A percentile compares a stretch with the other conserved stretches of the same genome.
Evolutionary conservation across 2,888 invertebrate genomes (phyloP).

Genomic region (Parnassius mnemosyne): DNA sequence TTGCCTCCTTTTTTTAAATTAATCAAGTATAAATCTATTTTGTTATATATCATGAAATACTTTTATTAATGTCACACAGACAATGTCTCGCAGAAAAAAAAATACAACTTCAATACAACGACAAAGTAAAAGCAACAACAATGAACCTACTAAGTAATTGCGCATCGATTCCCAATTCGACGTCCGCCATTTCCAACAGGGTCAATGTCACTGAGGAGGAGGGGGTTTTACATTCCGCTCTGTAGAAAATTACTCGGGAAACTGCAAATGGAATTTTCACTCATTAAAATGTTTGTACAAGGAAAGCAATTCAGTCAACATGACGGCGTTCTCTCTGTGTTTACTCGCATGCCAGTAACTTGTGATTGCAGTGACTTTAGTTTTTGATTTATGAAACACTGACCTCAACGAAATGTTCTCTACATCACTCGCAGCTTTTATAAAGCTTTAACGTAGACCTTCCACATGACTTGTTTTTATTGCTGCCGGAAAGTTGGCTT

Average conservation of each 20-base stretch:
- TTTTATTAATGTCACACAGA: background rate
- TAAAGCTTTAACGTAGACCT: too few relatives aligned
- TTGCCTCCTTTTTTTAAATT: too few relatives aligned
- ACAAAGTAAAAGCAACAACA: conserved; percentile 4
- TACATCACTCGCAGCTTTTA: background rate
- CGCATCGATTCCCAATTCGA: conserved; percentile 19
- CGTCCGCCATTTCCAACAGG: conserved; percentile 16
- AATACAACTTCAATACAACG: background rate
- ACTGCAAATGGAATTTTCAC: conserved; percentile 23
- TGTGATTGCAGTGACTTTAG: conserved; percentile 1
- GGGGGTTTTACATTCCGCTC: conserved; percentile 3
- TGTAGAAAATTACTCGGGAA: conserved; percentile 23
- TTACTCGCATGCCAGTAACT: conserved; percentile 1
- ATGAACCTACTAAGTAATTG: conserved; percentile 9
- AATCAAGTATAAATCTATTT: too few relatives aligned
- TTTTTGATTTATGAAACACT: conserved; percentile 8
- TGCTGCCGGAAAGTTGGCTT: too few relatives aligned
- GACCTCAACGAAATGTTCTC: background rate
- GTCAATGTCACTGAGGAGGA: conserved; percentile 22
- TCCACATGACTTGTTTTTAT: too few relatives aligned
- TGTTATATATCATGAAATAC: too few relatives aligned
- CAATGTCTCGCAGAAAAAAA: background rate
- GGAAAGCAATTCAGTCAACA: conserved; percentile 26
- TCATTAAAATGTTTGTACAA: conserved; percentile 30
- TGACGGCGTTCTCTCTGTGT: conserved; percentile 15